phyloP scores from a whole-genome alignment of 2,797 vertebrate species.

The Lacerta bilineata region DNA sequence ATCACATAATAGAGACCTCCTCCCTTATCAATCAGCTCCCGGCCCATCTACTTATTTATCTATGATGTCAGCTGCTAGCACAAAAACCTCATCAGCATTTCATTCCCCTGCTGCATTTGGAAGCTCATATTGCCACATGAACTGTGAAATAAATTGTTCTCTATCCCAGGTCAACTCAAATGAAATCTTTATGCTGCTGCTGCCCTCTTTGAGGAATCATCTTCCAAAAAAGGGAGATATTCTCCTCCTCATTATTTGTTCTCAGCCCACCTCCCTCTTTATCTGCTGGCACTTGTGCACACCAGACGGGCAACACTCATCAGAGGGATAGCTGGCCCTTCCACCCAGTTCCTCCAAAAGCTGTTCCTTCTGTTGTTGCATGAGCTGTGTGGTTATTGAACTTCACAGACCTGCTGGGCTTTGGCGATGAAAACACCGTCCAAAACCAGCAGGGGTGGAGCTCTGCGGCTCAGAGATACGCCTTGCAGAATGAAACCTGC shows the following conservation, averaged over 20 bases:
- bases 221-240: slow-evolving; percentile 30
- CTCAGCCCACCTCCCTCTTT: slow-evolving; percentile 65
- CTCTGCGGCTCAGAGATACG: slow-evolving; percentile 63
- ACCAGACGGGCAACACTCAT: slow-evolving; percentile 56
- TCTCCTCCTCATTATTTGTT: slow-evolving; percentile 45
- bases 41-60: neutral
- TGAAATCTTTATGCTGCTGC: slow-evolving; percentile 30
- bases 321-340: slow-evolving; percentile 56
- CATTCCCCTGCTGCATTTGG: neutral
- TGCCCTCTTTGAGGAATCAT: slow-evolving; percentile 20
- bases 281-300: slow-evolving; percentile 44
- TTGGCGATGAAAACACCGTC: slow-evolving; percentile 67
- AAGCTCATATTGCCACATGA: slow-evolving; percentile 9
- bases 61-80: slow-evolving; percentile 10
- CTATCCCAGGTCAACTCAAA: slow-evolving; percentile 23
- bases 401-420: slow-evolving; percentile 73
- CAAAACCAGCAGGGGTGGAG: slow-evolving; percentile 67
- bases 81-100: slow-evolving; percentile 2
- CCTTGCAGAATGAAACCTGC: slow-evolving; percentile 24
- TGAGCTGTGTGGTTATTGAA: slow-evolving; percentile 70
- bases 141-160: slow-evolving; percentile 38
- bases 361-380: slow-evolving; percentile 62
- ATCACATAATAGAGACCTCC: neutral
- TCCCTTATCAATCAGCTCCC: neutral
- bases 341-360: slow-evolving; percentile 52